phyloP scores from a whole-genome alignment of 2,797 vertebrate species.

The Zalophus californianus region DNA sequence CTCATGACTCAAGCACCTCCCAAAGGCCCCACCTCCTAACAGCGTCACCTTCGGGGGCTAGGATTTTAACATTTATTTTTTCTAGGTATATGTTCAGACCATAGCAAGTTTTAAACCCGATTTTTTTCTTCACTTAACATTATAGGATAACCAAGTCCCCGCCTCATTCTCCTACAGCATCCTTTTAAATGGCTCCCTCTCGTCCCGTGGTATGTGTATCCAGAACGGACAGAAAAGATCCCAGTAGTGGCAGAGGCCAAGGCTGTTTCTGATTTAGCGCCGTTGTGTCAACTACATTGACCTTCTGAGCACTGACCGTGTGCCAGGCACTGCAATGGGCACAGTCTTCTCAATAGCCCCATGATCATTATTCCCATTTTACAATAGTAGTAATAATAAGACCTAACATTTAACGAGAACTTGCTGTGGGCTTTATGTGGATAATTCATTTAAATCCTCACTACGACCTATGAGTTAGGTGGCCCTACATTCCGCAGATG shows the following conservation, averaged over 20 bases:
- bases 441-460: not conserved
- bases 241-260: not conserved
- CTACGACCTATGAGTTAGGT: not conserved
- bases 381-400: not conserved
- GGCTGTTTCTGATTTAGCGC: not conserved
- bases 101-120: not conserved
- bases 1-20: not conserved
- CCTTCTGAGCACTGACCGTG: not conserved
- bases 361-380: not conserved
- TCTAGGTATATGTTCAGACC: not conserved
- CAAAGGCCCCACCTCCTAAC: not conserved
- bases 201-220: not conserved
- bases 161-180: not conserved
- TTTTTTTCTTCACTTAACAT: not conserved
- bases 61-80: not conserved
- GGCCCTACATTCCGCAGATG: not conserved
- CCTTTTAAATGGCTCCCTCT: not conserved
- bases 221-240: not conserved
- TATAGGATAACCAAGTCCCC: not conserved
- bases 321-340: not conserved
- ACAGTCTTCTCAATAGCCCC: not conserved
- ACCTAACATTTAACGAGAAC: not conserved
- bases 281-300: accelerated
- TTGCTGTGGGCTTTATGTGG: not conserved
- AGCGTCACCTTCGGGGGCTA: not conserved